Evolutionary conservation across 2,113 vertebrate species (phyloP).

Genomic region (Periophthalmodon schlosseri): DNA sequence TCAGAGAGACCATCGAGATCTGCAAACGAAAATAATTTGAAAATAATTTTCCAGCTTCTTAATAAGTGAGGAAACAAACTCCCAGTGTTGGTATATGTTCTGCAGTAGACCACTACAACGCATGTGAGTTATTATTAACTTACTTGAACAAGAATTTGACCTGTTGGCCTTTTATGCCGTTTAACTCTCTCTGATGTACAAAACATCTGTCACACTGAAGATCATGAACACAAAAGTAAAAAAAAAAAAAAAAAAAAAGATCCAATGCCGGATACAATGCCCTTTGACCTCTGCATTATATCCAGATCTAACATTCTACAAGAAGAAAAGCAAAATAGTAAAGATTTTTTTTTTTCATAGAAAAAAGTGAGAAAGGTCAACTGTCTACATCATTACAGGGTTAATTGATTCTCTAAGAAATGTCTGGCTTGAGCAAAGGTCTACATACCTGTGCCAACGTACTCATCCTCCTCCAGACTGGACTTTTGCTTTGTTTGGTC

Average conservation of each 20-base stretch:
- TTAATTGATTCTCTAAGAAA: not conserved
- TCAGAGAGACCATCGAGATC: too few species aligned
- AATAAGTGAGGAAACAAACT: too few species aligned
- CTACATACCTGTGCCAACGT: not conserved
- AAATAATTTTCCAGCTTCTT: too few species aligned
- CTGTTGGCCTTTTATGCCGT: not conserved
- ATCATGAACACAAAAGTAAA: not conserved
- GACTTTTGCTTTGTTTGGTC: not conserved
- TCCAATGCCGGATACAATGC: slow-evolving; percentile 18
- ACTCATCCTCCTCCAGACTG: not conserved
- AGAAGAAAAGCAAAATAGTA: not conserved
- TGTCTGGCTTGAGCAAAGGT: not conserved
- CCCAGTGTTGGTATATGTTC: too few species aligned
- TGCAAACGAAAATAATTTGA: too few species aligned
- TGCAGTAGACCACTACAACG: not conserved
- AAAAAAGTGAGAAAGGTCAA: not conserved
- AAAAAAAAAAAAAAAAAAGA: slow-evolving; percentile 12
- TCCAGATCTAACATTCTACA: not conserved
- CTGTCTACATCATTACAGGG: not conserved
- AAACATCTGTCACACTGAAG: not conserved
- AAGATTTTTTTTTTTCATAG: not conserved
- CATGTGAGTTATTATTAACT: not conserved
- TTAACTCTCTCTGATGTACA: slow-evolving; percentile 19
- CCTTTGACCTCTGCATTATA: slow-evolving; percentile 9
- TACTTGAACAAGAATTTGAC: slow-evolving; percentile 14